phyloP scores from a whole-genome alignment of 2,113 vertebrate species.

The Nibea coibor region DNA sequence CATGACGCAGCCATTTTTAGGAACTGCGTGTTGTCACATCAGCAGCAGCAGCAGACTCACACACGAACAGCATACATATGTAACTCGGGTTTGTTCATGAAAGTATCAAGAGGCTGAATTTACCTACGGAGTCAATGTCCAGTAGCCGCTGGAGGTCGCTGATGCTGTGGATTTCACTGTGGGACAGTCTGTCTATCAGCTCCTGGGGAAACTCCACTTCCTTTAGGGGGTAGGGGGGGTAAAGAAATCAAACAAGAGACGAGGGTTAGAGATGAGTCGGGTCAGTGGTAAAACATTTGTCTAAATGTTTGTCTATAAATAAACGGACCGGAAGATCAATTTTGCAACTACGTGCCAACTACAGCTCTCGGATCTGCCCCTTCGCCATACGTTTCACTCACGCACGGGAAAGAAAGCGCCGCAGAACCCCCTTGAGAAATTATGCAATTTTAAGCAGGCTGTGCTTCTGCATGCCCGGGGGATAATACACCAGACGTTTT shows the following conservation, averaged over 20 bases:
- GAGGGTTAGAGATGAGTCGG: slow-evolving; percentile 55
- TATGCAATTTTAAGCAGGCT: not conserved
- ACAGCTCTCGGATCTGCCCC: slow-evolving; percentile 5
- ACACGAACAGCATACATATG: slow-evolving; percentile 10
- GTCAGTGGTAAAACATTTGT: slow-evolving; percentile 20
- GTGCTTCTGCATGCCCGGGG: not conserved
- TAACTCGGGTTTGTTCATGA: slow-evolving; percentile 32
- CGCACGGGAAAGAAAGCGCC: not conserved
- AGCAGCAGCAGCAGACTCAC: not conserved
- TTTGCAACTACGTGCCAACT: slow-evolving; percentile 36
- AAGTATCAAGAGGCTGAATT: slow-evolving; percentile 89
- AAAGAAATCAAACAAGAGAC: slow-evolving; percentile 62
- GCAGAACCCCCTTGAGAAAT: slow-evolving; percentile 11
- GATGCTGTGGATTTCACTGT: slow-evolving; percentile 98
- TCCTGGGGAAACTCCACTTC: slow-evolving; percentile 95
- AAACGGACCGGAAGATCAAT: not conserved
- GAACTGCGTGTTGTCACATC: not conserved
- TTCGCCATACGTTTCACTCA: not conserved
- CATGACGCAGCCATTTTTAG: slow-evolving; percentile 10
- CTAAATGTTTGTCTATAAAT: slow-evolving; percentile 32
- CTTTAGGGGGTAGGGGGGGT: slow-evolving; percentile 67
- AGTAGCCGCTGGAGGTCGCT: slow-evolving; percentile 98
- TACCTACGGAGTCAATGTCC: slow-evolving; percentile 99
- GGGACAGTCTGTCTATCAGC: slow-evolving; percentile 93
- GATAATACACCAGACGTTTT: not conserved